Base-by-base conservation (phyloP, 2,113 vertebrate species). In the Trematomus loennbergii region DNA sequence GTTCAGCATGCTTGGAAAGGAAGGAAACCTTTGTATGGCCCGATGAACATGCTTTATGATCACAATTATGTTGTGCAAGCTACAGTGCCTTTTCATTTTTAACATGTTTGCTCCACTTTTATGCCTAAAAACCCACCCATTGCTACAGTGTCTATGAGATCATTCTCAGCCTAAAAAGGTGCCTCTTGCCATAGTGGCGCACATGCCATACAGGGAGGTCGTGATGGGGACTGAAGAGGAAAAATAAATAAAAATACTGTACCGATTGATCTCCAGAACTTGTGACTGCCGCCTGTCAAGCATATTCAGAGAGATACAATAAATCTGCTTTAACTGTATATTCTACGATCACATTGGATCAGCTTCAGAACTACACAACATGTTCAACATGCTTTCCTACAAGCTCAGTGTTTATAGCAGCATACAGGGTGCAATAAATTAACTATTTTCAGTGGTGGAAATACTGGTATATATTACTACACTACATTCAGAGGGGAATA, bases 211-310 rank as follows among this genome's bases (percentile, higher is more conserved):
- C 91, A 90, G 84, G 90, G 88, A 83, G 88, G 91, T 94, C 92
- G 93, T 94, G 94, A 95, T 95, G 92, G 92, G 93, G 92, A 89
- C 95, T 94, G 94, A 91, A 88, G 84, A 94, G 90, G 93, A 90
- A 89, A 87, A 93, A 93, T 83, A 95, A 95, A 94, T 89, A 89
- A 90, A 91, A 92, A 96, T 96, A 96, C 95, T 96, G 95, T 96
- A 96, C 95, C 95, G 95, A 95, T 93, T 96, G 95, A 95, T 96
- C 95, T 95, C 94, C 95, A 94, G 95, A 95, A 95, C 95, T 95
- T 95, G 95, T 95, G 95, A 96, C 95, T 94, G 95, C 95, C 94
- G 95, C 94, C 95, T 96, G 95, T 96, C 95, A 95, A 95, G 95
- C 95, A 96, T 95, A 95, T 95, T 95, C 95, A 96, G 87, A 95